These are phyloP conservation scores for Drosophila mercatorum DNA, from an alignment of 2,888 invertebrate species.

Conservation along the genomic window DNA sequence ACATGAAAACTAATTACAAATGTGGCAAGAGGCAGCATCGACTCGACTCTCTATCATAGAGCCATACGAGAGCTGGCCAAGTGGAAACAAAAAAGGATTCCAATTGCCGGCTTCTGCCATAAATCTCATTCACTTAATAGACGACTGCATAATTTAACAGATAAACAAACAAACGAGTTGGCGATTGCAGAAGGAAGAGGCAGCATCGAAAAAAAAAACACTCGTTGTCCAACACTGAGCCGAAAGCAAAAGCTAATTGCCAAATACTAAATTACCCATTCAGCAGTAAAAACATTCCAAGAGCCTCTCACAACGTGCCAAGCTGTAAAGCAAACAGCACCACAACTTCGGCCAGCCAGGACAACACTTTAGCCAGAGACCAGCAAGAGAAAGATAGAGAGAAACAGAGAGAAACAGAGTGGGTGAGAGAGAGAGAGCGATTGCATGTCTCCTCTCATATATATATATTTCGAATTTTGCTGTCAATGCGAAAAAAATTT, in stretches of 20 bases:
- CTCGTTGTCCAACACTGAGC: slow-evolving; percentile 46
- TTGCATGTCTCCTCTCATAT: slow-evolving; percentile 44
- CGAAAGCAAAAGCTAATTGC: slow-evolving; percentile 81
- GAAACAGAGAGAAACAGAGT: not conserved
- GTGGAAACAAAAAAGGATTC: slow-evolving; percentile 36
- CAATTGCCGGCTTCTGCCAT: slow-evolving; percentile 53
- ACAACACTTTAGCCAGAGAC: slow-evolving; percentile 39
- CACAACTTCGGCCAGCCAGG: slow-evolving; percentile 31
- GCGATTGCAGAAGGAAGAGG: slow-evolving; percentile 39
- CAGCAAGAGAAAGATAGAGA: not conserved
- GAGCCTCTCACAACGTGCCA: slow-evolving; percentile 56
- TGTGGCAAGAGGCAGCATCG: slow-evolving; percentile 16
- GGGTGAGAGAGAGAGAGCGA: slow-evolving; percentile 6
- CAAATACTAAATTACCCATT: slow-evolving; percentile 81
- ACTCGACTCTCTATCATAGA: not conserved
- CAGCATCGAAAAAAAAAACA: slow-evolving; percentile 6
- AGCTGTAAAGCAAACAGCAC: slow-evolving; percentile 60
- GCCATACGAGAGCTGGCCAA: slow-evolving; percentile 9
- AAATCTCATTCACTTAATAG: slow-evolving; percentile 80
- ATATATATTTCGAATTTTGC: slow-evolving; percentile 78
- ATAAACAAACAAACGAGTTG: slow-evolving; percentile 75
- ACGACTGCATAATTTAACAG: slow-evolving; percentile 80
- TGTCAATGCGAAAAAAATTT: slow-evolving; percentile 74
- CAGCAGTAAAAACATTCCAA: slow-evolving; percentile 77
- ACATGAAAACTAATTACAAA: slow-evolving; percentile 71